Evolutionary conservation across 2,113 vertebrate genomes (phyloP), one percentile per base, ranked within the genome.

Genomic region (Edolisoma coerulescens): DNA sequence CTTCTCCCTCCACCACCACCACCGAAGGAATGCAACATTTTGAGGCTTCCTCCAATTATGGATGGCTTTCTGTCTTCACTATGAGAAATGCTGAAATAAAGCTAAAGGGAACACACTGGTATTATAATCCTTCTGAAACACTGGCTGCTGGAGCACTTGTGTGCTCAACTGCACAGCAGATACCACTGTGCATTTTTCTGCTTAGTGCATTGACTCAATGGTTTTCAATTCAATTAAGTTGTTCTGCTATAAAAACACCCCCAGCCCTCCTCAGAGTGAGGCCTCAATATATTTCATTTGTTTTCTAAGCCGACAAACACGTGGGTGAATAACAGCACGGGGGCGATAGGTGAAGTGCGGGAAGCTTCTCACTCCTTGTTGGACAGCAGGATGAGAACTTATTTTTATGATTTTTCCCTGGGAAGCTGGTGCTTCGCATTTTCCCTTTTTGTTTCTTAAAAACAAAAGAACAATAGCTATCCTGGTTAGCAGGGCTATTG

Each of bases 381-480:
- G 83, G 96, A 89, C 85, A 92, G 83, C 90, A 96, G 93, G 88
- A 95, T 95, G 95, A 94, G 96, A 96, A 97, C 79, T 90, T 87
- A 87, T 90, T 95, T 95, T 91, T 91, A 91, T 90, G 49, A 82
- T 96, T 89, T 94, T 96, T 96, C 95, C 95, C 95, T 95, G 92
- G 93, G 96, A 95, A 97, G 80, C 85, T 60, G 52, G 53, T 87
- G 82, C 78, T 91, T 96, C 0, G 0, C 80, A 39, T 95, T 88
- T 96, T 81, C 85, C 83, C 83, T 89, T 97, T 96, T 87, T 95
- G 93, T 95, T 97, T 93, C 77, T 91, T 82, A 93, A 96, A 95
- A 95, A 97, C 95, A 96, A 97, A 97, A 81, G 90, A 97, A 96
- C 95, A 96, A 96, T 94, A 95, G 92, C 80, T 94, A 84, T 96